Conservation (phyloP, 2,113 vertebrate species). For the Corythaeola cristata region DNA sequence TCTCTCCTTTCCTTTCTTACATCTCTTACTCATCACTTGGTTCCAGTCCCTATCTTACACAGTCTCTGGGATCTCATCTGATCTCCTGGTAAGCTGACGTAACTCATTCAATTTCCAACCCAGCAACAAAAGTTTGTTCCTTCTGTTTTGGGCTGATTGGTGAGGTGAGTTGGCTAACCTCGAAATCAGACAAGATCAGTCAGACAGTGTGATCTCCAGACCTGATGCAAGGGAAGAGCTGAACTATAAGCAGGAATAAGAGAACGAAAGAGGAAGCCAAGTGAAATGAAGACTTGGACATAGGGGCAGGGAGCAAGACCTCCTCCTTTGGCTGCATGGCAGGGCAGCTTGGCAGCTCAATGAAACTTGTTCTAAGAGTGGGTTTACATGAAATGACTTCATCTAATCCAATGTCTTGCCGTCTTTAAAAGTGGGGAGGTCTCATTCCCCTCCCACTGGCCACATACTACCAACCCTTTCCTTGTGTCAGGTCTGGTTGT, state of each 20-base stretch:
- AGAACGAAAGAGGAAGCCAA: neutral
- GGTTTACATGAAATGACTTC: neutral
- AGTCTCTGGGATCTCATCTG: neutral
- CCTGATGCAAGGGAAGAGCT: neutral
- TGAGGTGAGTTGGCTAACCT: neutral
- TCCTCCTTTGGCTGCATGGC: neutral
- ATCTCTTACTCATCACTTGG: neutral
- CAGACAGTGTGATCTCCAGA: neutral
- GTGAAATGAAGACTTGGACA: neutral
- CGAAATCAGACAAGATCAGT: neutral
- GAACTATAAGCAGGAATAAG: neutral
- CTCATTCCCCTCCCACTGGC: neutral
- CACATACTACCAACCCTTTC: neutral
- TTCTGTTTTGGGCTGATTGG: neutral
- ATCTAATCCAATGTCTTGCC: neutral
- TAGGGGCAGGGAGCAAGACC: neutral
- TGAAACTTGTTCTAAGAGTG: neutral
- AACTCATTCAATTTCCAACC: neutral
- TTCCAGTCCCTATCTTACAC: neutral
- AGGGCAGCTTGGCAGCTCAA: neutral
- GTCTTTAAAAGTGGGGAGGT: neutral
- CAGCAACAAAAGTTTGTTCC: neutral
- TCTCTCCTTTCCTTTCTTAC: neutral
- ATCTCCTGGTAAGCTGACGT: neutral
- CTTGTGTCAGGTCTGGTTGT: neutral